Conservation (phyloP, 1,140 invertebrate genomes). For the Oryctes rhinoceros region DNA sequence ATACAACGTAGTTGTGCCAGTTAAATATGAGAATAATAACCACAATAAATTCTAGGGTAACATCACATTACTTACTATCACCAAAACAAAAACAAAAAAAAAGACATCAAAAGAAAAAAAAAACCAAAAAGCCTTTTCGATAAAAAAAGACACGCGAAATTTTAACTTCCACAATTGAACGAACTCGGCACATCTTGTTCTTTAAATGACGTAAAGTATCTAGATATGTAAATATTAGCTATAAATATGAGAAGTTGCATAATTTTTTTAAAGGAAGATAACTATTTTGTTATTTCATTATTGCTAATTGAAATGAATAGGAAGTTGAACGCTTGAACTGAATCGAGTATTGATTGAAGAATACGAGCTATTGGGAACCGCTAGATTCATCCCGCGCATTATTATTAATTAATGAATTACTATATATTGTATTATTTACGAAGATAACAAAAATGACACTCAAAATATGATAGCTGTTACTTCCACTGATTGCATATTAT, state of each 20-base stretch:
- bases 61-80: slow-evolving; percentile 3
- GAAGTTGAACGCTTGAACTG: not conserved
- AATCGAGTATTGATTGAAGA: not conserved
- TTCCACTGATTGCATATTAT: slow-evolving; percentile 53
- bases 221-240: not conserved
- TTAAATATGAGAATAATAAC: not conserved
- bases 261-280: too few species aligned
- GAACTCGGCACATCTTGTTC: not conserved
- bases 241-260: not conserved
- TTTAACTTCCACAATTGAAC: not conserved
- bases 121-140: not conserved
- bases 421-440: slow-evolving; percentile 19
- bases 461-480: slow-evolving; percentile 55
- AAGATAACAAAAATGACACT: slow-evolving; percentile 26
- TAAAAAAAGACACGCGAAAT: not conserved
- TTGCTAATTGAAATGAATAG: too few species aligned
- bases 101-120: not conserved
- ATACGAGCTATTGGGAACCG: slow-evolving; percentile 1
- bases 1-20: slow-evolving; percentile 23
- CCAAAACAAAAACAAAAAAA: not conserved
- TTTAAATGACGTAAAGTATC: not conserved
- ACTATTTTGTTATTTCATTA: too few species aligned
- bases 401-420: not conserved
- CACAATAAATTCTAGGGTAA: not conserved
- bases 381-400: slow-evolving; percentile 2